Evolutionary conservation across 2,113 vertebrate genomes (phyloP), one percentile per base, ranked within the genome.

Genomic region (Poecilia latipinna): DNA sequence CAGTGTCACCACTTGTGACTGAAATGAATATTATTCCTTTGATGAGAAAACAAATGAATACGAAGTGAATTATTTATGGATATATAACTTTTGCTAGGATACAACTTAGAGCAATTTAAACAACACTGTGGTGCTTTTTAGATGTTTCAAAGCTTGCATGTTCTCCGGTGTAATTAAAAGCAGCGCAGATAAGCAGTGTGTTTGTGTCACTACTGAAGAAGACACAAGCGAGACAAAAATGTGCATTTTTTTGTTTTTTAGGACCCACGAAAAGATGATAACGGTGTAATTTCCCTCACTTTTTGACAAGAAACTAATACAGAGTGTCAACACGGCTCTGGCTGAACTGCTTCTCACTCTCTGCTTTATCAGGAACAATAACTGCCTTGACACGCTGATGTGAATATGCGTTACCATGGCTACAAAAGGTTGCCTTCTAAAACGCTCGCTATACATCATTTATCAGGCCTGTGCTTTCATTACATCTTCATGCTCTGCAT

Each of bases 351-450:
- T 64, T 64, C 48, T 37, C 24, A 69, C 51, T 17, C 39, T 70
- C n/a, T 19, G 57, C 68, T 81, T 57, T 33, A 72, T 61, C 64
- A 74, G 60, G 60, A 48, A 77, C 69, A 72, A 72, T 68, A 63
- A 51, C 63, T 72, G 63, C 44, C 12, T 26, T 44, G 39, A 71
- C 33, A 60, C 75, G 3, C 48, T 39, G 63, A 32, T 33, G 48
- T 61, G 10, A 54, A 64, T 44, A 39, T 67, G 51, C 42, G 65
- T 82, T 77, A 35, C 70, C 65, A 61, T 82, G 70, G 74, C 35
- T 72, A 61, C 61, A 65, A 31, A 63, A 57, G 70, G 32, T 68
- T 28, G 26, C 32, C 67, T 72, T 72, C 39, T 61, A 67, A 67
- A 42, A 48, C 42, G 42, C 66, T 33, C 64, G 57, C 64, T 48